Evolutionary conservation across 2,888 invertebrate genomes (phyloP).

Genomic region (Lypha dubia): DNA sequence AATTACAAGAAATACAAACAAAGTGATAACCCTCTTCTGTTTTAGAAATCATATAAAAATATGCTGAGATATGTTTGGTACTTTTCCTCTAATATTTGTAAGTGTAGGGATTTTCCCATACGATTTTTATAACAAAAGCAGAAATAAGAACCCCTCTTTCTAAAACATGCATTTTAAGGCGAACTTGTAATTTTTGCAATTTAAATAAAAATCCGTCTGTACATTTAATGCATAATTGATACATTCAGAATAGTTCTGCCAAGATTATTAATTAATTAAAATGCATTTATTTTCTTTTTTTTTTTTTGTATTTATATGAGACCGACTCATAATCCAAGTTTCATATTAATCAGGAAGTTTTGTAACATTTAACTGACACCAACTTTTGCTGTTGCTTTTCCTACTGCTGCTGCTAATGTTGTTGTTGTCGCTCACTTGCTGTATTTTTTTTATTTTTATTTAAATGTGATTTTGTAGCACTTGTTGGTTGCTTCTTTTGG

Average conservation of each 20-base stretch:
- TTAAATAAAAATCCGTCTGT: neutral
- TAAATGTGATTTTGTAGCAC: neutral
- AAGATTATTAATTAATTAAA: slow-evolving; percentile 43
- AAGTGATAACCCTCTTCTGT: too few relatives aligned
- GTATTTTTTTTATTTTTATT: slow-evolving; percentile 4
- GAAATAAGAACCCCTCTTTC: neutral
- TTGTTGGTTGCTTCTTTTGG: slow-evolving; percentile 36
- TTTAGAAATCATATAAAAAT: too few relatives aligned
- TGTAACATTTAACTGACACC: slow-evolving; percentile 29
- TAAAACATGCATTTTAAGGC: neutral
- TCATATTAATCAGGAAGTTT: slow-evolving; percentile 54
- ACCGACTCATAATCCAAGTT: neutral
- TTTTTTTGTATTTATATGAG: neutral
- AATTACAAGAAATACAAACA: too few relatives aligned
- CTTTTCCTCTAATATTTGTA: too few relatives aligned
- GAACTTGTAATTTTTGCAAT: neutral
- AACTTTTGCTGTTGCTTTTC: neutral
- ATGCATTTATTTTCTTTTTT: too few relatives aligned
- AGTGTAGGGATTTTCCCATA: neutral
- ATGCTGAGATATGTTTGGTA: too few relatives aligned
- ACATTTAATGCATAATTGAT: slow-evolving; percentile 32
- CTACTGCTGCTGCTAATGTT: neutral
- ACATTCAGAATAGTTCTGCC: slow-evolving; percentile 47
- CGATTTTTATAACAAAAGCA: neutral
- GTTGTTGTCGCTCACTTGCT: neutral